Evolutionary conservation across 2,888 invertebrate genomes (phyloP).

Genomic region (Yponomeuta sedellus): DNA sequence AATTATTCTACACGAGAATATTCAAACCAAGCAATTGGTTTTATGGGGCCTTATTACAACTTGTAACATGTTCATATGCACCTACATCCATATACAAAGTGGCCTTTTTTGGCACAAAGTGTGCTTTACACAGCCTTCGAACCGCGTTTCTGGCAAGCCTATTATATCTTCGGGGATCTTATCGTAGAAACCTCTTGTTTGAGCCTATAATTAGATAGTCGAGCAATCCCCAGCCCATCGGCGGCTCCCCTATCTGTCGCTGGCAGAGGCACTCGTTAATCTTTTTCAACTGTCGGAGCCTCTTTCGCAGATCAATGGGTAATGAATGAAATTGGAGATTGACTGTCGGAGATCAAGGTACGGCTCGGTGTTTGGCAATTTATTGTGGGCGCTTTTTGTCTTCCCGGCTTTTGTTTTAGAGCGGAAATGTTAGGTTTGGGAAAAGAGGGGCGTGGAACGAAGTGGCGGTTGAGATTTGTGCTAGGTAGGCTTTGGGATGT

Average conservation of each 20-base stretch:
- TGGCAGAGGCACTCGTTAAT: constrained; percentile 26
- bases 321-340: constrained; percentile 24
- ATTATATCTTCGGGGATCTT: too few species aligned
- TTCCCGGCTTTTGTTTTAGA: not conserved
- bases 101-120: too few species aligned
- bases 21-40: too few species aligned
- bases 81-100: too few species aligned
- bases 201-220: constrained; percentile 3
- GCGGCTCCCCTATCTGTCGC: not conserved
- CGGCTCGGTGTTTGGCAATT: not conserved
- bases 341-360: constrained; percentile 12
- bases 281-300: constrained; percentile 36
- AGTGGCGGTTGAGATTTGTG: not conserved
- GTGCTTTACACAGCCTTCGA: too few species aligned
- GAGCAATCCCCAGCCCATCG: constrained; percentile 4
- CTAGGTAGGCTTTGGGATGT: not conserved
- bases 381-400: not conserved
- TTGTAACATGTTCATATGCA: too few species aligned
- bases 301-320: constrained; percentile 33
- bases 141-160: too few species aligned
- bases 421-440: not conserved
- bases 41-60: too few species aligned
- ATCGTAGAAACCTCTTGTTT: constrained; percentile 10
- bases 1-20: too few species aligned
- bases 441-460: not conserved